Base-by-base conservation (phyloP, 2,888 invertebrate species). In the Acleris sparsana region DNA sequence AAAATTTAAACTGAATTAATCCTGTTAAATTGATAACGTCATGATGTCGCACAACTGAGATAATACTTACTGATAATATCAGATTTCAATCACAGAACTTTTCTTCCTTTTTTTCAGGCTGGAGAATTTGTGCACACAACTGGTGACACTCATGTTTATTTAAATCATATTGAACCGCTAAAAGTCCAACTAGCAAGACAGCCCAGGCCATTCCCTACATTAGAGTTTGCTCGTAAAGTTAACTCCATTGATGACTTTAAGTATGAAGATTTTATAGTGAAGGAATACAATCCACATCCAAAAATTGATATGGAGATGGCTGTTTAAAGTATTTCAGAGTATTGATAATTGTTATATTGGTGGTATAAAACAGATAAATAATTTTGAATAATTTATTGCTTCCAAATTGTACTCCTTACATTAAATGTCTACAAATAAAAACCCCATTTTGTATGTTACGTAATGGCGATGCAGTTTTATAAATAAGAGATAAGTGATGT, bases 221-320 rank as follows among this genome's bases (percentile, higher is more conserved):
- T 99, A 59, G 91, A 93, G 62, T 96, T 99, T 80, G 95, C 94
- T 72, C 94, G 96, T 46, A 90, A 95, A 70, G 94, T 98, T 9
- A 84, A 93, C 25, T 93, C 94, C 60, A 98, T 99, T 76, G 97
- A 98, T 75, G 97, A 98, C 78, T 99, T 99, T 81, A 94, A 93
- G 56, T 94, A 93, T 78, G 97, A 97, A 68, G 98, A 99, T 89
- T 98, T 99, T 82, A 94, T 97, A 73, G 86, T 99, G 13, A 93
- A 94, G 68, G 95, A 94, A 64, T 99, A 99, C 81, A 94, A 96
- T 69, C 98, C 98, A 11, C 95, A 99, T 86, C 96, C 97, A 4
- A 97, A 97, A 87, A 97, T 99, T 74, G 93, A 94, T 66, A 98
- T 99, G 99, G 94, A 96, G 80, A 98, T 99, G 98, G 97, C 98